Evolutionary conservation across 2,888 invertebrate genomes (phyloP).

Genomic region (Amphiduros pacificus): DNA sequence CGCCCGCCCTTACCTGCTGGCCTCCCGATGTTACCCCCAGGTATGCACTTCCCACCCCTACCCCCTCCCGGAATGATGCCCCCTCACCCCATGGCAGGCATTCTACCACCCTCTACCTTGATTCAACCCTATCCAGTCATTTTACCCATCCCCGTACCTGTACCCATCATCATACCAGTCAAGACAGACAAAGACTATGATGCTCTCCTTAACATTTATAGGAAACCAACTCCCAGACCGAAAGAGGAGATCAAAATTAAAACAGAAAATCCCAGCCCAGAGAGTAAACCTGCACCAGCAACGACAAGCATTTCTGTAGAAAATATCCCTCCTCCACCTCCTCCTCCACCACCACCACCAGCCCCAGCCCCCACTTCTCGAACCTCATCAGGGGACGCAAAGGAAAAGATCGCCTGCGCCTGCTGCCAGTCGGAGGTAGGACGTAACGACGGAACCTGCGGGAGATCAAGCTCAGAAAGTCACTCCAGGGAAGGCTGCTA

Average conservation of each 20-base stretch:
- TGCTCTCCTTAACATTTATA: neutral
- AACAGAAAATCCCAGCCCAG: neutral
- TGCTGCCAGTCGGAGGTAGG: conserved; percentile 15
- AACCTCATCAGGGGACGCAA: neutral
- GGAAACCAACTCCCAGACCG: neutral
- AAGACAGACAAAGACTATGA: conserved; percentile 2
- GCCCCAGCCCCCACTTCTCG: neutral
- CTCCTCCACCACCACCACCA: neutral
- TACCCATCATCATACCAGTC: conserved; percentile 27
- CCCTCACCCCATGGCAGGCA: neutral
- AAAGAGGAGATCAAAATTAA: neutral
- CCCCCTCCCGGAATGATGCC: neutral
- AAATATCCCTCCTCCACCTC: neutral
- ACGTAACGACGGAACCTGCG: neutral
- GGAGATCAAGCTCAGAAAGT: neutral
- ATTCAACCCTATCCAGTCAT: conserved; percentile 29
- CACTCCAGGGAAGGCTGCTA: neutral
- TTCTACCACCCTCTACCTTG: conserved; percentile 27
- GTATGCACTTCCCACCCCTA: neutral
- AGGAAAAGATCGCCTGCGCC: conserved; percentile 20
- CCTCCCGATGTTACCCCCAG: neutral
- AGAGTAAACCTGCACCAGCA: neutral
- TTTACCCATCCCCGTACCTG: conserved; percentile 26
- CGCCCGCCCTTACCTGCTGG: conserved; percentile 5
- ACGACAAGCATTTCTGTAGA: neutral